These are phyloP conservation scores for Schlechtendalia chinensis DNA, from an alignment of 1,140 invertebrate genomes.

Conservation along the genomic window DNA sequence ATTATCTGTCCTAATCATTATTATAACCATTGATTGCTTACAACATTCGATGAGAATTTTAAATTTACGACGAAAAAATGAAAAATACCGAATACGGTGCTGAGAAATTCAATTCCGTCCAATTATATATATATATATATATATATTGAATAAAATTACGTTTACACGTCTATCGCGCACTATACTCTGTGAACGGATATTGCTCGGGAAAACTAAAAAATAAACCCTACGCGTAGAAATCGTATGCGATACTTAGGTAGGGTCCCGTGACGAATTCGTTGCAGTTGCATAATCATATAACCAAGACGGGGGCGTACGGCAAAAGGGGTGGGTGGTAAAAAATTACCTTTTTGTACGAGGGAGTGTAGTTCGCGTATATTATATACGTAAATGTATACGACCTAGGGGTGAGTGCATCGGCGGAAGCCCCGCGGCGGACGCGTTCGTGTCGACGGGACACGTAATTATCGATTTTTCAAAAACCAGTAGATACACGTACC, in stretches of 20 bases:
- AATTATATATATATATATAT: too few relatives aligned
- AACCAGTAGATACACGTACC: background rate
- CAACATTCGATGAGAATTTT: too few relatives aligned
- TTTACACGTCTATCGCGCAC: too few relatives aligned
- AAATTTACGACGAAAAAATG: too few relatives aligned
- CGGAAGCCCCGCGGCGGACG: conserved; percentile 3
- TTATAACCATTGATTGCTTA: too few relatives aligned
- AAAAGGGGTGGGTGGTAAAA: background rate
- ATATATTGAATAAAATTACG: too few relatives aligned
- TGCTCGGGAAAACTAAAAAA: background rate
- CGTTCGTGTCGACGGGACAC: conserved; percentile 1
- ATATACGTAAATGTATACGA: too few relatives aligned
- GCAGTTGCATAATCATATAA: conserved; percentile 6
- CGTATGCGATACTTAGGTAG: background rate
- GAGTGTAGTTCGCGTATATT: background rate
- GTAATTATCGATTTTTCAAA: conserved; percentile 31
- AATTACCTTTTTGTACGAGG: background rate
- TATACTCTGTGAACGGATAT: background rate
- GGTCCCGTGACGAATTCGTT: background rate
- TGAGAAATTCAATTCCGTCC: too few relatives aligned
- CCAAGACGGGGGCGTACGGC: too few relatives aligned
- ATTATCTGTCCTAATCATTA: too few relatives aligned
- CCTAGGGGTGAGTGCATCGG: background rate
- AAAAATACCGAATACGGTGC: too few relatives aligned
- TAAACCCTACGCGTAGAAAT: background rate